These are phyloP conservation scores for Temnothorax longispinosus DNA, from an alignment of 1,140 invertebrate genomes.

Conservation along the genomic window DNA sequence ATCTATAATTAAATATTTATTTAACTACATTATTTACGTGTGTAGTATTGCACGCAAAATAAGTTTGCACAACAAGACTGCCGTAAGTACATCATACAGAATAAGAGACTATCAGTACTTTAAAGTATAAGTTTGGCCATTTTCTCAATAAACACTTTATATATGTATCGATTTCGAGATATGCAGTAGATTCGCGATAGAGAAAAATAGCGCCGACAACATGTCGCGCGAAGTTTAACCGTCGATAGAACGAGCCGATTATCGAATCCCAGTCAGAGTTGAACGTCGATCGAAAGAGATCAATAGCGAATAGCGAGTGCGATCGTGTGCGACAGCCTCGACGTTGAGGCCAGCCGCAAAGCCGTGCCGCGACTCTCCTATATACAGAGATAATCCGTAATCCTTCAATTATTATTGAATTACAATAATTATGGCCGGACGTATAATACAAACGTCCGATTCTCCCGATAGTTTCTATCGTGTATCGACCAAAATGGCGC, in stretches of 20 bases:
- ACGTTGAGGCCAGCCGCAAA: constrained; percentile 65
- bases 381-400: constrained; percentile 76
- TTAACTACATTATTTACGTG: not conserved
- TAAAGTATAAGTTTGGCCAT: not conserved
- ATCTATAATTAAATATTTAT: not conserved
- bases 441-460: not conserved
- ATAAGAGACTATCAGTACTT: not conserved
- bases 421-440: constrained; percentile 73
- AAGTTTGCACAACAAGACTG: not conserved
- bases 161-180: not conserved
- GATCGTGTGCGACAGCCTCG: constrained; percentile 59
- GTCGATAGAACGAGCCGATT: constrained; percentile 26
- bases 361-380: constrained; percentile 56
- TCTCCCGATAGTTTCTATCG: not conserved
- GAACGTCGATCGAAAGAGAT: constrained; percentile 46
- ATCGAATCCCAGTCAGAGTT: constrained; percentile 34
- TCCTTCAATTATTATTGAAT: constrained; percentile 81
- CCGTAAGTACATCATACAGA: not conserved
- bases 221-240: constrained; percentile 32
- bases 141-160: constrained; percentile 23
- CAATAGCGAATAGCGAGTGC: constrained; percentile 65
- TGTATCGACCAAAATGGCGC: not conserved
- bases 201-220: constrained; percentile 5
- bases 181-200: not conserved
- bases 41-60: not conserved